These are phyloP conservation scores for Brachirus orientalis DNA, from an alignment of 2,113 vertebrate species.

Conservation along the genomic window DNA sequence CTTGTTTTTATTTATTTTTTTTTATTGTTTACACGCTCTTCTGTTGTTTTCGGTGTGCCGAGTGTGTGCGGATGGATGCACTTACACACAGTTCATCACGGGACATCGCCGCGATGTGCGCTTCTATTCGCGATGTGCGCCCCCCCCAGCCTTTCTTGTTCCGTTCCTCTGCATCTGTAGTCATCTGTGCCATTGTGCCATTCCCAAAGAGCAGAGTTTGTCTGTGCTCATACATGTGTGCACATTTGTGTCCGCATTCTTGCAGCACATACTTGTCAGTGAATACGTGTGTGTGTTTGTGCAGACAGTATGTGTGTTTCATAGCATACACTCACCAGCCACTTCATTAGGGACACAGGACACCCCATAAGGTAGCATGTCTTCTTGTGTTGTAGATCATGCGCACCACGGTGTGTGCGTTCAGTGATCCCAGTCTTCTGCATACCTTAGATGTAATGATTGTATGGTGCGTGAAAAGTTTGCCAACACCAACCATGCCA, in stretches of 20 bases:
- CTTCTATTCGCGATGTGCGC: neutral
- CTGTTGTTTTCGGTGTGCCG: constrained; percentile 9
- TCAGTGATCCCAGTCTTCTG: too few relatives aligned
- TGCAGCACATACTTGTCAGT: constrained; percentile 36
- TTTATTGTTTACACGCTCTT: neutral
- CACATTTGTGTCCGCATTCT: constrained; percentile 35
- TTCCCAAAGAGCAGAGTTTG: constrained; percentile 13
- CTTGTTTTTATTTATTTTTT: too few relatives aligned
- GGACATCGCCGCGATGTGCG: constrained; percentile 36
- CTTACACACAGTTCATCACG: constrained; percentile 34
- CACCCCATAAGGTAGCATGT: too few relatives aligned
- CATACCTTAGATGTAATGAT: too few relatives aligned
- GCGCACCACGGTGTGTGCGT: too few relatives aligned
- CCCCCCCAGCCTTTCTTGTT: neutral
- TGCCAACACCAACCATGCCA: too few relatives aligned
- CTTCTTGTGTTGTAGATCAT: too few relatives aligned
- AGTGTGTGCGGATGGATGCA: constrained; percentile 24
- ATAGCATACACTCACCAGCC: too few relatives aligned
- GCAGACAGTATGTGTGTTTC: constrained; percentile 8
- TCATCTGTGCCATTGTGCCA: neutral
- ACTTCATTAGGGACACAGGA: too few relatives aligned
- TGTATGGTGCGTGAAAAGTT: too few relatives aligned
- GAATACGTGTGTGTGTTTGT: constrained; percentile 23
- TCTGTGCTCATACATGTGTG: constrained; percentile 6
- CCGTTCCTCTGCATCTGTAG: constrained; percentile 6